Evolutionary conservation across 1,140 invertebrate species (phyloP).

Genomic region (Palaemon carinicauda): DNA sequence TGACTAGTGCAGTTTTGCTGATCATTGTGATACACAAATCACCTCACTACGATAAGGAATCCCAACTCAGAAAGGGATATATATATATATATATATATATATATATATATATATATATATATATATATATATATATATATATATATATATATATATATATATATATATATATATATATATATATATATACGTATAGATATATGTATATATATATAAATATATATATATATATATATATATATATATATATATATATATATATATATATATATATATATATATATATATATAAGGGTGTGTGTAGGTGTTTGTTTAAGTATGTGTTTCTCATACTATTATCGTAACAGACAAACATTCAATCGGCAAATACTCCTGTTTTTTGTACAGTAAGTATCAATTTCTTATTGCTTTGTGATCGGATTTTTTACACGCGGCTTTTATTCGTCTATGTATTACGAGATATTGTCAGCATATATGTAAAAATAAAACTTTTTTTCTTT

Average conservation of each 20-base stretch:
- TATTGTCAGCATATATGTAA: too few species aligned
- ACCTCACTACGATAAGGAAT: too few species aligned
- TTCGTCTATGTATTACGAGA: too few species aligned
- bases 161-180: not conserved
- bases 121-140: not conserved
- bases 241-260: not conserved
- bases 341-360: too few species aligned
- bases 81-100: not conserved
- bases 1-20: too few species aligned
- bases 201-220: not conserved
- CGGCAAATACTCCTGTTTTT: too few species aligned
- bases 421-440: too few species aligned
- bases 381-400: not conserved
- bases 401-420: too few species aligned
- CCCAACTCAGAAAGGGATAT: too few species aligned
- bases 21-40: too few species aligned
- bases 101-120: not conserved
- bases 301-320: not conserved
- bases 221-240: not conserved
- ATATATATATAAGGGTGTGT: not conserved
- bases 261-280: not conserved
- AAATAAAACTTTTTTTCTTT: too few species aligned
- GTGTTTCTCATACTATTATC: too few species aligned
- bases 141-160: not conserved
- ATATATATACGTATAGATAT: not conserved